Evolutionary conservation across 2,888 invertebrate genomes (phyloP).

Genomic region (Xestia sexstrigata): DNA sequence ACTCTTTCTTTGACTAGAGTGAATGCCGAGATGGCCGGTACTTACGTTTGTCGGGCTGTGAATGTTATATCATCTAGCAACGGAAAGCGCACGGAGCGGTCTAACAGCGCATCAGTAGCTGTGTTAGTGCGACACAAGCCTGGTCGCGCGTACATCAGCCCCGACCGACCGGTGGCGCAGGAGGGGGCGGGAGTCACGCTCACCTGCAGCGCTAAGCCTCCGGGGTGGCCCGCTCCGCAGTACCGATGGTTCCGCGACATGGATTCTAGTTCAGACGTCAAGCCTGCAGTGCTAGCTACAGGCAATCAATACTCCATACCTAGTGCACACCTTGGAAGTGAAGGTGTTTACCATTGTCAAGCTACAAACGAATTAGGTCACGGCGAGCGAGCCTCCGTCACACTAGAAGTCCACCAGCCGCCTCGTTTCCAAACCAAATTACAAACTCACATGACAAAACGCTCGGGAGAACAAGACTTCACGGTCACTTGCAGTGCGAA

Average conservation of each 20-base stretch:
- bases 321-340: slow-evolving; percentile 95
- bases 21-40: slow-evolving; percentile 96
- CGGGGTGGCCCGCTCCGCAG: slow-evolving; percentile 98
- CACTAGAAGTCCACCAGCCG: slow-evolving; percentile 96
- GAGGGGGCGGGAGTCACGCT: slow-evolving; percentile 96
- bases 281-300: slow-evolving; percentile 93
- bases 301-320: slow-evolving; percentile 96
- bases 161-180: slow-evolving; percentile 95
- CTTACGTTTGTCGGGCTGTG: slow-evolving; percentile 96
- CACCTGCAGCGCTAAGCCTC: slow-evolving; percentile 96
- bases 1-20: slow-evolving; percentile 94
- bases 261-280: slow-evolving; percentile 89
- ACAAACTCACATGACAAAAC: slow-evolving; percentile 95
- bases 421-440: slow-evolving; percentile 96
- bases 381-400: slow-evolving; percentile 95
- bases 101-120: slow-evolving; percentile 95
- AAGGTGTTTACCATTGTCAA: slow-evolving; percentile 97
- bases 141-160: slow-evolving; percentile 95
- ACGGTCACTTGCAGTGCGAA: slow-evolving; percentile 96
- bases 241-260: slow-evolving; percentile 97
- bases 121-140: slow-evolving; percentile 96
- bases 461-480: slow-evolving; percentile 95
- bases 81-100: slow-evolving; percentile 93
- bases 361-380: slow-evolving; percentile 97
- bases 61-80: slow-evolving; percentile 95